Evolutionary conservation across 2,797 vertebrate genomes (phyloP), one percentile per base, ranked within the genome.

Genomic region (Adelosebastes latens): DNA sequence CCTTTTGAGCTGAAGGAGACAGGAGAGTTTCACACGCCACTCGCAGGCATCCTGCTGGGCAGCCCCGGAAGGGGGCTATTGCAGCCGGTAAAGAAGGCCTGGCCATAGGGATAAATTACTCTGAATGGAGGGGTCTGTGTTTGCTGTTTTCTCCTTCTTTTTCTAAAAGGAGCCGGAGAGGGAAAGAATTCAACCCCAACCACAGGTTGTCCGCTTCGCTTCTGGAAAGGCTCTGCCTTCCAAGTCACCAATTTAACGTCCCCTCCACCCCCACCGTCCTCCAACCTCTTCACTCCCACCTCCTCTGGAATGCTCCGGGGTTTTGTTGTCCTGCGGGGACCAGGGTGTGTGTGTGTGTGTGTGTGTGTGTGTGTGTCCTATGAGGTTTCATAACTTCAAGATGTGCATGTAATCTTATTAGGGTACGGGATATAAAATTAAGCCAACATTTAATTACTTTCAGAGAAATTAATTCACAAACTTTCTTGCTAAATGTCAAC

Each of bases 21-120:
- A 95, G 96, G 95, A 95, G 95, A 90, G 94, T 94, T 98, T 98
- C 97, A 97, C 97, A 97, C 96, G 96, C 97, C 96, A 97, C 96
- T 96, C 89, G 92, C 92, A 95, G 96, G 96, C 95, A 94, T 97
- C 97, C 96, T 96, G 97, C 97, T 97, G 97, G 95, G 97, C 94
- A 95, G 83, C 89, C 95, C 95, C 95, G 96, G 96, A 96, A 96
- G 95, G 96, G 96, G 95, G 95, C 95, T 94, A 90, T 95, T 95
- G 95, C 95, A 93, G 95, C 95, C 89, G 92, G 96, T 95, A 96
- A 96, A 94, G 96, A 96, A 96, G 96, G 96, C 94, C 96, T 95
- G 96, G 95, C 96, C 91, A 89, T 95, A 93, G 94, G 96, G 95
- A 97, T 96, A 93, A 96, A 96, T 91, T 90, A 95, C 93, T 85